phyloP scores from a whole-genome alignment of 2,888 invertebrate species.

The Parochlus steinenii region DNA sequence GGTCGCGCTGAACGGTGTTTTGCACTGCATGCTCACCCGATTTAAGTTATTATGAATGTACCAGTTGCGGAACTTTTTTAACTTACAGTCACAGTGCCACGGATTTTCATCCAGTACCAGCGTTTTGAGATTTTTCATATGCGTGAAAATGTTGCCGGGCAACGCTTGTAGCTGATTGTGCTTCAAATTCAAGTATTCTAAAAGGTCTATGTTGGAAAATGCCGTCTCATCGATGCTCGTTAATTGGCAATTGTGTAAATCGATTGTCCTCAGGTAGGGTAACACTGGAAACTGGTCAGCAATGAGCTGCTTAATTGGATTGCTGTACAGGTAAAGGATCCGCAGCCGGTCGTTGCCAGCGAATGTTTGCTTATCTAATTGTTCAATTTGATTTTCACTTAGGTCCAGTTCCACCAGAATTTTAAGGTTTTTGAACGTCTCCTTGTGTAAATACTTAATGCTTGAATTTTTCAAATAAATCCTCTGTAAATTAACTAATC shows the following conservation, averaged over 20 bases:
- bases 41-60: slow-evolving; percentile 62
- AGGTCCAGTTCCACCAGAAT: slow-evolving; percentile 78
- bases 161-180: slow-evolving; percentile 60
- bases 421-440: slow-evolving; percentile 72
- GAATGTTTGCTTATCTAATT: slow-evolving; percentile 63
- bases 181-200: slow-evolving; percentile 64
- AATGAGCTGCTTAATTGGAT: slow-evolving; percentile 55
- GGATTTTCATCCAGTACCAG: slow-evolving; percentile 70
- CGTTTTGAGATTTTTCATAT: slow-evolving; percentile 61
- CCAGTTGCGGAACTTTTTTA: slow-evolving; percentile 73
- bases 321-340: slow-evolving; percentile 62
- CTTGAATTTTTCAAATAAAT: slow-evolving; percentile 62
- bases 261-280: slow-evolving; percentile 62
- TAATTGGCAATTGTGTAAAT: slow-evolving; percentile 65
- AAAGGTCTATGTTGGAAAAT: slow-evolving; percentile 52
- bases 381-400: slow-evolving; percentile 61
- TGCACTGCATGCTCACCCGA: slow-evolving; percentile 55
- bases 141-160: slow-evolving; percentile 47
- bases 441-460: slow-evolving; percentile 56
- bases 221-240: slow-evolving; percentile 58
- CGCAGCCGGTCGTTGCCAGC: slow-evolving; percentile 68
- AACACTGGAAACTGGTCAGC: slow-evolving; percentile 68
- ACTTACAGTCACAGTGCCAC: slow-evolving; percentile 78
- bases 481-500: slow-evolving; percentile 68
- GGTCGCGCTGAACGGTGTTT: slow-evolving; percentile 49